Conservation (phyloP, 2,113 vertebrate genomes). For the Chionis minor region DNA sequence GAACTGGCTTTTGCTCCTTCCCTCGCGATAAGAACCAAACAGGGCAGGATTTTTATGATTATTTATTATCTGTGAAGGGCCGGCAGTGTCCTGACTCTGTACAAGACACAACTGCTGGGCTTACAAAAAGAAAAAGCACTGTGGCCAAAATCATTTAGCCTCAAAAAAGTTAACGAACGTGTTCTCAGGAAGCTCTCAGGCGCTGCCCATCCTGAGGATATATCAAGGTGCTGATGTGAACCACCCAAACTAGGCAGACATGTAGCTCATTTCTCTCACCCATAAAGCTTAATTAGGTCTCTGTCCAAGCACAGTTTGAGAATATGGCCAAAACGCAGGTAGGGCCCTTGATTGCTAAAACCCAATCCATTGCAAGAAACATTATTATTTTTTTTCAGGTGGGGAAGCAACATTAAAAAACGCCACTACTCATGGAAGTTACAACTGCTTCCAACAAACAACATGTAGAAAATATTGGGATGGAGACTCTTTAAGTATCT, state of each 20-base stretch:
- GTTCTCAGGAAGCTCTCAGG: slow-evolving; percentile 27
- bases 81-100: not conserved
- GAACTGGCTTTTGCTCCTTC: not conserved
- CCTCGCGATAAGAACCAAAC: slow-evolving; percentile 20
- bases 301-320: slow-evolving; percentile 31
- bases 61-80: slow-evolving; percentile 59
- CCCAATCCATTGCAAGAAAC: not conserved
- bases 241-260: not conserved
- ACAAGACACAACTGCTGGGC: not conserved
- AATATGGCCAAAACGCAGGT: not conserved
- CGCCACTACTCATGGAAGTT: slow-evolving; percentile 2
- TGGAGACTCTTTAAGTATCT: slow-evolving; percentile 2
- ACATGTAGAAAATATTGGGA: not conserved
- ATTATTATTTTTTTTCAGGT: not conserved
- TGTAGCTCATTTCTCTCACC: not conserved
- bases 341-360: not conserved
- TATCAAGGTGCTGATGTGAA: not conserved
- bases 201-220: slow-evolving; percentile 6
- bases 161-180: not conserved
- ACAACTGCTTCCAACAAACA: slow-evolving; percentile 11
- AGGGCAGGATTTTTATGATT: not conserved
- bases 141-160: slow-evolving; percentile 14
- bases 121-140: slow-evolving; percentile 42
- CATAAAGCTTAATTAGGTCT: not conserved
- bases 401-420: slow-evolving; percentile 49